Evolutionary conservation across 2,888 invertebrate species (phyloP).

Genomic region (Apotomis turbidana): DNA sequence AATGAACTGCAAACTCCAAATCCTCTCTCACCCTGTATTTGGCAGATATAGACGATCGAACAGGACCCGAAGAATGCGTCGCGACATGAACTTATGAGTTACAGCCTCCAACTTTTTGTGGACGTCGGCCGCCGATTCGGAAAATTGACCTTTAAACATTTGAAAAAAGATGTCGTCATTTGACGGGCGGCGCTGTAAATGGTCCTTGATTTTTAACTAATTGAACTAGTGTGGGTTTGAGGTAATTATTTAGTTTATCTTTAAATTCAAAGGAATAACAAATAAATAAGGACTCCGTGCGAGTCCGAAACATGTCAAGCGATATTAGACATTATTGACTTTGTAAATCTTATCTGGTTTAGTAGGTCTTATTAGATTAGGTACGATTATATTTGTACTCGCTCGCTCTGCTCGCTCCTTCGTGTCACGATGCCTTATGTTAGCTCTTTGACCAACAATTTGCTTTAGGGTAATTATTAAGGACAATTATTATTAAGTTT

Average conservation of each 20-base stretch:
- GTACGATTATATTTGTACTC: no score
- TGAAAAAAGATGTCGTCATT: conserved; percentile 27
- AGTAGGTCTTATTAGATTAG: no score
- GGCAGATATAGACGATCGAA: conserved; percentile 57
- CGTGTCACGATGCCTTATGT: no score
- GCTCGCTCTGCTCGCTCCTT: no score
- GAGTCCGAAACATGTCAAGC: no score
- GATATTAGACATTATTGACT: no score
- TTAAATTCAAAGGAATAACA: no score
- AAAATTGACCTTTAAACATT: conserved; percentile 54
- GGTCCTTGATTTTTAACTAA: conserved; percentile 28
- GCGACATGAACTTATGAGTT: conserved; percentile 78
- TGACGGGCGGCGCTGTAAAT: conserved; percentile 31
- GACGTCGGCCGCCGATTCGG: conserved; percentile 52
- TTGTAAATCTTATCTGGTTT: no score
- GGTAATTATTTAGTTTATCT: neutral
- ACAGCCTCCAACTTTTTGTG: conserved; percentile 65
- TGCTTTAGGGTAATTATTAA: conserved; percentile 11
- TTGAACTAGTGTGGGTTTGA: conserved; percentile 26
- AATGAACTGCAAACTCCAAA: neutral
- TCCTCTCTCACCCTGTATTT: conserved; percentile 54
- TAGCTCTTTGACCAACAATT: no score
- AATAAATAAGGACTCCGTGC: no score
- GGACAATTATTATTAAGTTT: no score
- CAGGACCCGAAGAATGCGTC: conserved; percentile 68